Conservation (phyloP, 2,888 invertebrate species). For the Chalcosyrphus nemorum region DNA sequence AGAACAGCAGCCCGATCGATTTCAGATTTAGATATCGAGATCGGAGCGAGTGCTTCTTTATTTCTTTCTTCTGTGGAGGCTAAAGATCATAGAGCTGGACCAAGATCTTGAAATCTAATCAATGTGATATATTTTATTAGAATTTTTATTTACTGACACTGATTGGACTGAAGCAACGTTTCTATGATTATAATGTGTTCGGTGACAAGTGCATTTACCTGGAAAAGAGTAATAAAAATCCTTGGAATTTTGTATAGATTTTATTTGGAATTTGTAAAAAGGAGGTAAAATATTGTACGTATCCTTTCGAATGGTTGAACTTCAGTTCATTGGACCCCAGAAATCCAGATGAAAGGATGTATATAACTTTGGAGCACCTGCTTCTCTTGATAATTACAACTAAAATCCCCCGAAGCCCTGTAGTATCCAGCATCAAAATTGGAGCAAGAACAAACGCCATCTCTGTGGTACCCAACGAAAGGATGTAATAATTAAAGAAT, state of each 20-base stretch:
- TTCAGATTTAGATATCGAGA: constrained; percentile 40
- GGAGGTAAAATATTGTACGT: no score
- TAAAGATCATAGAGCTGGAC: background rate
- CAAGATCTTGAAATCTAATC: constrained; percentile 23
- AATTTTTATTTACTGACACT: constrained; percentile 29
- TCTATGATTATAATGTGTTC: background rate
- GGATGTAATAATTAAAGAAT: constrained; percentile 22
- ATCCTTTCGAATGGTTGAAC: no score
- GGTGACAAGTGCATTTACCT: background rate
- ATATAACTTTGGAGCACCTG: no score
- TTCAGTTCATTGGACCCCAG: no score
- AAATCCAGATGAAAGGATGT: no score
- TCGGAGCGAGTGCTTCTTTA: constrained; percentile 2
- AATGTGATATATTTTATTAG: constrained; percentile 37
- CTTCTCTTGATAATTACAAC: no score
- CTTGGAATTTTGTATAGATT: background rate
- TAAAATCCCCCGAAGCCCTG: no score
- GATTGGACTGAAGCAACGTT: constrained; percentile 11
- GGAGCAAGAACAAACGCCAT: no score
- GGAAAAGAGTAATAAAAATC: background rate
- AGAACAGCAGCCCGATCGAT: constrained; percentile 9
- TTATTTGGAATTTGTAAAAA: background rate
- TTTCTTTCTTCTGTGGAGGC: background rate
- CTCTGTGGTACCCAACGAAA: background rate
- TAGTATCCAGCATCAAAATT: no score